Base-by-base conservation (phyloP, 2,797 vertebrate genomes). In the Malacoctenus gilli region DNA sequence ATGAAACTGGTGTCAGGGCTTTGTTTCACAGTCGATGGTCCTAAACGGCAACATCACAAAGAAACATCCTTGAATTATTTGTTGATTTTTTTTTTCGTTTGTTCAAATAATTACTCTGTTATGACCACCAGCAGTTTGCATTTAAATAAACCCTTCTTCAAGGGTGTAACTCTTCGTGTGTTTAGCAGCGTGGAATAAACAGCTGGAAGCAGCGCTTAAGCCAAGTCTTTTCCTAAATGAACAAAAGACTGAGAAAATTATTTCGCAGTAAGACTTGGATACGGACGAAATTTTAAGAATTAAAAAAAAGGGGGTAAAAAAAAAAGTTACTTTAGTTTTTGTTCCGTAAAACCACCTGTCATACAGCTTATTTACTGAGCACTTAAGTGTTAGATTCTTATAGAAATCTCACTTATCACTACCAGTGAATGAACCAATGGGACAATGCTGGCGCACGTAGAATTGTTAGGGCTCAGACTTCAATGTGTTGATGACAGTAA, bases 11-110 rank as follows among this genome's bases (percentile, higher is more conserved):
- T 13, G n/a, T 43, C 4, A 42, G 12, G 13, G 15, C 58, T 63
- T 74, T 48, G 25, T 42, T 6, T 59, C 49, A 70, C 40, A 57
- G 31, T 59, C 4, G 23, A 55, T 51, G 41, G 42, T 16, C 44
- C 31, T n/a, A n/a, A n/a, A n/a, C n/a, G n/a, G n/a, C n/a, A n/a
- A n/a, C 65, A 53, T 71, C 59, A 75, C 30, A 48, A 10, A 19
- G 13, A 41, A 32, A 18, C 23, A 25, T 42, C 5, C 35, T 22
- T n/a, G 14, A 22, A 19, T 54, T 38, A 13, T 44, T 21, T 68
- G 59, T 21, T 68, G 59, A 40, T 64, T 63, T 68, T 58, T 42
- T 11, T 28, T 28, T 5, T 28, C 25, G 38, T 5, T 28, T 9
- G 38, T 56, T 74, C 20, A 56, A 32, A 32, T 32, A 32, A 32